Percentiles rank a stretch among this genome's conserved stretches.
Conservation (phyloP, 2,113 vertebrate genomes). For the Aptenodytes patagonicus region DNA sequence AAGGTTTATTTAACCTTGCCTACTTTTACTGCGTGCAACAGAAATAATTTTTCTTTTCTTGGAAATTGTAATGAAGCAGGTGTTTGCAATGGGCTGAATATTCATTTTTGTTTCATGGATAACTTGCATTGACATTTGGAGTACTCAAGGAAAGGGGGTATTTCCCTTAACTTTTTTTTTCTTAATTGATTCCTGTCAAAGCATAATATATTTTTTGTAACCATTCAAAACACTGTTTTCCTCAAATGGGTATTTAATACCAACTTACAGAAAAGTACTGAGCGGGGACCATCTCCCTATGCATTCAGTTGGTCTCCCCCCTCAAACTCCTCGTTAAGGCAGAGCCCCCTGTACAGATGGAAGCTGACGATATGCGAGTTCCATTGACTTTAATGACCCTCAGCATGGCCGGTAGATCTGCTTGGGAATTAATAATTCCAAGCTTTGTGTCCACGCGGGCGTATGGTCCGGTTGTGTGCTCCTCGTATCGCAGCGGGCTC, state of each 20-base stretch:
- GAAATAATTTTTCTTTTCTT: conserved; percentile 65
- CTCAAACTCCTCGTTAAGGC: conserved; percentile 13
- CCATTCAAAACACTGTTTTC: not conserved
- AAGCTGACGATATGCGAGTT: not conserved
- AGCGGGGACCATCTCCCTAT: not conserved
- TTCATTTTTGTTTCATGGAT: conserved; percentile 23
- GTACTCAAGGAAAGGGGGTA: not conserved
- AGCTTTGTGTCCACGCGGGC: not conserved
- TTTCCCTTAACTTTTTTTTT: not conserved
- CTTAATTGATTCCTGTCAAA: not conserved
- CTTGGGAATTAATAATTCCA: not conserved
- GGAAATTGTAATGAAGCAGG: conserved; percentile 46
- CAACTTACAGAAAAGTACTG: not conserved
- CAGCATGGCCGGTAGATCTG: not conserved
- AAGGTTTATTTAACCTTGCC: conserved; percentile 74
- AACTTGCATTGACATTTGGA: not conserved
- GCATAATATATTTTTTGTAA: not conserved
- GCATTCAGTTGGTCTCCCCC: not conserved
- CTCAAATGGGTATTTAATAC: not conserved
- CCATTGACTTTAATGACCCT: conserved; percentile 32
- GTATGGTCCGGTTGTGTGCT: not conserved
- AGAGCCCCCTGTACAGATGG: not conserved
- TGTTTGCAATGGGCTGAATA: conserved; percentile 40
- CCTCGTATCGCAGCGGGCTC: not conserved
- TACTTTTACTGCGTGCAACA: conserved; percentile 51